phyloP scores from a whole-genome alignment of 2,113 vertebrate genomes.

The Numida meleagris region DNA sequence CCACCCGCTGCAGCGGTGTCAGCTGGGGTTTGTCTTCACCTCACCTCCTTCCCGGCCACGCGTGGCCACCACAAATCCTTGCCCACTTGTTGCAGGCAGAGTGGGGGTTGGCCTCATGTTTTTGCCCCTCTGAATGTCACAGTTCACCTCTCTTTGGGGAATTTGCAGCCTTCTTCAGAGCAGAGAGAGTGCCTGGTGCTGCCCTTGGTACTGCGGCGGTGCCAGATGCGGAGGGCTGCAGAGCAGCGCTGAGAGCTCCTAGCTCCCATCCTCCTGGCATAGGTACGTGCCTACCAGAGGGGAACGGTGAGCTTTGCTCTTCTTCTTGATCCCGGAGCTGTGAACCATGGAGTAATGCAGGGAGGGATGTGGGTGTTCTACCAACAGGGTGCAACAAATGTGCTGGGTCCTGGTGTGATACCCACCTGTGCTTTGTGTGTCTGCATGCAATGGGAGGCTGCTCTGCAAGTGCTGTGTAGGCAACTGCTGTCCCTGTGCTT shows the following conservation, averaged over 20 bases:
- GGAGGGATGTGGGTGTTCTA: neutral
- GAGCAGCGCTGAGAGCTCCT: neutral
- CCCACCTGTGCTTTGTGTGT: accelerated
- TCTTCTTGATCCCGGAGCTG: neutral
- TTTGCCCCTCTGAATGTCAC: neutral
- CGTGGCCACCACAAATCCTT: neutral
- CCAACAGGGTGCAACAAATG: neutral
- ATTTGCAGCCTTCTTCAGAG: neutral
- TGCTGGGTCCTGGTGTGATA: neutral
- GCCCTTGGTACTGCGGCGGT: accelerated
- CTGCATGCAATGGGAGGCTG: neutral
- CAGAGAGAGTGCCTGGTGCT: neutral
- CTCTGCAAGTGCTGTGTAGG: neutral
- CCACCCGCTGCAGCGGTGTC: accelerated
- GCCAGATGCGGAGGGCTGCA: neutral
- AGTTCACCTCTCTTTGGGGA: neutral
- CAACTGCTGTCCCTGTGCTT: neutral
- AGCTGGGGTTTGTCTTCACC: neutral
- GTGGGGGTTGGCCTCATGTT: neutral
- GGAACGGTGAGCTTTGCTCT: neutral
- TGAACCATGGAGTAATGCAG: accelerated
- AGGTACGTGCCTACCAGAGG: neutral
- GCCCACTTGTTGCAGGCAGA: neutral
- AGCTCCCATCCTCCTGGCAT: neutral
- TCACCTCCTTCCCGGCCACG: neutral